Conservation (phyloP, 2,888 invertebrate species). For the Troides oblongomaculatus region DNA sequence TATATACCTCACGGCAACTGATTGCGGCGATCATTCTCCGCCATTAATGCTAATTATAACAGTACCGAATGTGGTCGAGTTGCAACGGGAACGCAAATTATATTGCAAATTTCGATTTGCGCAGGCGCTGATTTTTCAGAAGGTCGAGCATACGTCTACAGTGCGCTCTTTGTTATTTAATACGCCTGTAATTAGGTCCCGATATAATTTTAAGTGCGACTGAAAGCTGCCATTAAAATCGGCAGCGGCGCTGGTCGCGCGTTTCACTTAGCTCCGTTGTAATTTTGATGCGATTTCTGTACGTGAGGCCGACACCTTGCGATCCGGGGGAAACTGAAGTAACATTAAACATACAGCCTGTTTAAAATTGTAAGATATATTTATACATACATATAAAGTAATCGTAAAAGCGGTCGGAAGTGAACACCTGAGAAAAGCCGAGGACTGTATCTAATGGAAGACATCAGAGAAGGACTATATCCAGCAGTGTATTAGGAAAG, state of each 20-base stretch:
- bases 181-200: constrained; percentile 38
- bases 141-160: constrained; percentile 1
- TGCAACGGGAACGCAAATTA: constrained; percentile 4
- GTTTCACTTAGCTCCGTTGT: constrained; percentile 72
- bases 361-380: too few relatives aligned
- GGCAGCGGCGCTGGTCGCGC: constrained; percentile 37
- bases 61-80: constrained; percentile 1
- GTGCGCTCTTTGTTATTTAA: constrained; percentile 22
- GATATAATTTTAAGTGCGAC: constrained; percentile 38
- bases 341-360: too few relatives aligned
- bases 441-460: too few relatives aligned
- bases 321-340: neutral
- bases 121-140: constrained; percentile 1
- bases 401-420: too few relatives aligned
- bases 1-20: too few relatives aligned
- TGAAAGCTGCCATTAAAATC: constrained; percentile 44
- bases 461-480: too few relatives aligned
- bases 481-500: too few relatives aligned
- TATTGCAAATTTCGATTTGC: neutral
- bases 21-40: neutral
- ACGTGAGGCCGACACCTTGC: constrained; percentile 71
- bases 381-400: too few relatives aligned
- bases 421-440: too few relatives aligned
- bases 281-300: constrained; percentile 71
- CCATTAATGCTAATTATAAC: constrained; percentile 14